phyloP scores from a whole-genome alignment of 2,113 vertebrate genomes.

The Nannospalax galili region DNA sequence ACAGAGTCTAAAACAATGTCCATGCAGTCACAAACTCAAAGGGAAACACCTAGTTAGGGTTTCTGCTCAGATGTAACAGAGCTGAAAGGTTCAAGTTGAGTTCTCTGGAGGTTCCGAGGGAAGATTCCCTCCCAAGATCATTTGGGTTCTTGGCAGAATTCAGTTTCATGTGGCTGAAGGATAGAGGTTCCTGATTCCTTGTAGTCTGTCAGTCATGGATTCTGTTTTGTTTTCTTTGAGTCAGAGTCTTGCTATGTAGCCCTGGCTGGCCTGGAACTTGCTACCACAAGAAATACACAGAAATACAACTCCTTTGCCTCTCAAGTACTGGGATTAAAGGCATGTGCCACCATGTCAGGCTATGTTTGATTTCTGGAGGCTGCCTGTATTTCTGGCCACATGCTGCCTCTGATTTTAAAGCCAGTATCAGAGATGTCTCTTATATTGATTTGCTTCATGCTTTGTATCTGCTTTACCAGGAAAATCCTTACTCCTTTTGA shows the following conservation, averaged over 20 bases:
- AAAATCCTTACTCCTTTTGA: not conserved
- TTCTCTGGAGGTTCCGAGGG: not conserved
- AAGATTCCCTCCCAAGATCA: not conserved
- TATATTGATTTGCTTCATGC: not conserved
- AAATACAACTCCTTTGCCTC: too few species aligned
- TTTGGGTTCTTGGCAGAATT: not conserved
- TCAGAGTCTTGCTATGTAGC: too few species aligned
- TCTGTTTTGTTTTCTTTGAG: too few species aligned
- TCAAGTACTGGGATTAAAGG: too few species aligned
- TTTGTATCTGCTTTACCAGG: slow-evolving; percentile 2
- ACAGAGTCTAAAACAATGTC: not conserved
- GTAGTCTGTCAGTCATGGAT: not conserved
- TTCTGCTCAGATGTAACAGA: slow-evolving; percentile 29
- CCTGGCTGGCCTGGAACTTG: too few species aligned
- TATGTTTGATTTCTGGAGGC: not conserved
- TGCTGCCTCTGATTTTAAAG: not conserved
- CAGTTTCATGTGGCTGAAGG: not conserved
- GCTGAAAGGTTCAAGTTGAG: not conserved
- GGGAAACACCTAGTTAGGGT: not conserved
- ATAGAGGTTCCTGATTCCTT: not conserved
- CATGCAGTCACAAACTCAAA: not conserved
- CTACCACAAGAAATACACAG: too few species aligned
- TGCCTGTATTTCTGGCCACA: not conserved
- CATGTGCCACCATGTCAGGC: too few species aligned
- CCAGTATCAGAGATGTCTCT: not conserved